A percentile compares a stretch with the other conserved stretches of the same genome.
These are phyloP conservation scores for Drosophila sulfurigaster DNA, from an alignment of 1,140 invertebrate genomes.

Conservation along the genomic window DNA sequence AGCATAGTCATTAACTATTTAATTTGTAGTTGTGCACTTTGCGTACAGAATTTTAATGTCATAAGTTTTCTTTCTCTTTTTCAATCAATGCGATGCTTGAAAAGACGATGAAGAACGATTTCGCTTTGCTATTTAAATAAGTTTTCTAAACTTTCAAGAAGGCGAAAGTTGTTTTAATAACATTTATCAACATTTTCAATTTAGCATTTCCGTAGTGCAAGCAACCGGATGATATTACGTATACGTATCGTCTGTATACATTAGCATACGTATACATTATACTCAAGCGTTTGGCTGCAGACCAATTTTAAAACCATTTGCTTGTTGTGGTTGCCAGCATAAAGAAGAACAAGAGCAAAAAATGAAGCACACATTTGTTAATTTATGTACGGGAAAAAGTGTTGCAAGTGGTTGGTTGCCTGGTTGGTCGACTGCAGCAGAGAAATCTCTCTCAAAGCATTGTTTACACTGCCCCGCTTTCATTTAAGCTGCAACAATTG, in stretches of 20 bases:
- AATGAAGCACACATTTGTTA: slow-evolving; percentile 29
- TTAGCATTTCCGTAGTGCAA: not conserved
- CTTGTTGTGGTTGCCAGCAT: slow-evolving; percentile 5
- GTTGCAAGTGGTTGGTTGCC: slow-evolving; percentile 32
- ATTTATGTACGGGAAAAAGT: slow-evolving; percentile 63
- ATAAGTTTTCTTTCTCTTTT: not conserved
- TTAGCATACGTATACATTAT: slow-evolving; percentile 7
- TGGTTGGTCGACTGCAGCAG: slow-evolving; percentile 31
- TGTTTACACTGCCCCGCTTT: slow-evolving; percentile 64
- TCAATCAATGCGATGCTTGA: not conserved
- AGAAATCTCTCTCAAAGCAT: slow-evolving; percentile 62
- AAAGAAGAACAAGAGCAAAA: slow-evolving; percentile 22
- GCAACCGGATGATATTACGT: not conserved
- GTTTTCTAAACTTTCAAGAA: not conserved
- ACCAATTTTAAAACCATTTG: slow-evolving; percentile 32
- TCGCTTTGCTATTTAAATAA: not conserved
- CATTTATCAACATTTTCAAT: slow-evolving; percentile 4
- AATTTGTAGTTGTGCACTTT: not conserved
- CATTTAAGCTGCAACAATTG: slow-evolving; percentile 64
- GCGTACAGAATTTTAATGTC: not conserved
- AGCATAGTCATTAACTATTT: slow-evolving; percentile 6
- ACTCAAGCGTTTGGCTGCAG: not conserved
- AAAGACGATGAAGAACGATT: not conserved
- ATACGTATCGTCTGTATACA: slow-evolving; percentile 4
- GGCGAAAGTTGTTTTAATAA: not conserved